Base-by-base conservation (phyloP, 1,140 invertebrate species). In the Charaxes varanes region DNA sequence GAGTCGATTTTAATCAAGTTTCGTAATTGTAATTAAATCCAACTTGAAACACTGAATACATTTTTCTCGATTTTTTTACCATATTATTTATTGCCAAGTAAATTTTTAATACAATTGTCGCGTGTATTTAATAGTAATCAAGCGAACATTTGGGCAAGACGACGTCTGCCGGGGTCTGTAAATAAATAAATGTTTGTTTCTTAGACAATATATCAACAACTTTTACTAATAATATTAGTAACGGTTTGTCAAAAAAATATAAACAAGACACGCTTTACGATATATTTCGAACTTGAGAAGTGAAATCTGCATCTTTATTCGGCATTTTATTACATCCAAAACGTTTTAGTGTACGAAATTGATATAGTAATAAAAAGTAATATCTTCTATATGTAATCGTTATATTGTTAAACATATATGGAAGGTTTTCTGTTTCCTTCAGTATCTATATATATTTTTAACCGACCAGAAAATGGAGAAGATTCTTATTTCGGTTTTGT, bases 161-260 rank as follows among this genome's bases (percentile, higher is more conserved):
- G n/a, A n/a, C n/a, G n/a, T n/a, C n/a, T n/a, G n/a, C n/a, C n/a
- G n/a, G n/a, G n/a, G n/a, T 22, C 10, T 22, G 21, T 23, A n/a
- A 23, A 19, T 19, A 19, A 19, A 19, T 19, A 19, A 19, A 19
- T 19, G 18, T 7, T 4, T 19, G 7, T 4, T 19, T 19, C 10
- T 2, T 6, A 6, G 2, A n/a, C 21, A 6, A 22, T 22, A 19
- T 22, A 22, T 22, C 21, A 59, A 52, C 58, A 38, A 61, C 56
- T 61, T 41, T n/a, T n/a, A n/a, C 2, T 12, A 28, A 28, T 28
- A 28, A 28, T 15, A 28, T 16, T 28, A 1, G 12, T 2, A 3
- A 28, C 13, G 27, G 13, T 15, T 28, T 6, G 27, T 28, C 15
- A 7, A 1, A 28, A 14, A 28, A 28, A 28, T n/a, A 14, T 28